These are phyloP conservation scores for Tauraco hartlaubi DNA, from an alignment of 2,797 vertebrate species.

Conservation along the genomic window DNA sequence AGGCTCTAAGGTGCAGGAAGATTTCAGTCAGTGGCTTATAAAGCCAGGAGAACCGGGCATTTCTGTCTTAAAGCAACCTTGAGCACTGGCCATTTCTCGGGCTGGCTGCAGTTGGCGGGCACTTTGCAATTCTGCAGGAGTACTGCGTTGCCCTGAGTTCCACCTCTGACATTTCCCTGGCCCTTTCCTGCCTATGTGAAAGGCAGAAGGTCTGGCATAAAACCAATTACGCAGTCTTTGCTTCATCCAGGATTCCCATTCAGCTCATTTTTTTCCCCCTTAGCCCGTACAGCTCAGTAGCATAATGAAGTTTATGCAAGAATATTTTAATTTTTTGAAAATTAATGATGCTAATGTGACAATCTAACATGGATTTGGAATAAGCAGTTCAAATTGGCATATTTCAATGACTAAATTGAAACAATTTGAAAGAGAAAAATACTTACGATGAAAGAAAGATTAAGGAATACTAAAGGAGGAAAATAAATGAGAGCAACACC, in stretches of 20 bases:
- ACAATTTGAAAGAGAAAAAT: neutral
- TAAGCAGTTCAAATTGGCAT: no score
- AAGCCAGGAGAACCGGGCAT: neutral
- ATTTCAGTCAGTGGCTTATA: neutral
- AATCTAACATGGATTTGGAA: neutral
- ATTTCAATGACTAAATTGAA: neutral
- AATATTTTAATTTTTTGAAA: neutral
- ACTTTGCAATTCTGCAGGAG: conserved; percentile 41
- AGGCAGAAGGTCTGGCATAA: conserved; percentile 24
- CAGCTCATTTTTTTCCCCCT: neutral
- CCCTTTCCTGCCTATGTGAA: neutral
- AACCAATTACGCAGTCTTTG: conserved; percentile 38
- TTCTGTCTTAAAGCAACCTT: neutral
- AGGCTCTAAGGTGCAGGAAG: neutral
- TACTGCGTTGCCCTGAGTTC: conserved; percentile 4
- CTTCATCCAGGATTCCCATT: conserved; percentile 1
- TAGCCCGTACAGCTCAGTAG: neutral
- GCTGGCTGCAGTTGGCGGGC: neutral
- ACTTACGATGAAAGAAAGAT: neutral
- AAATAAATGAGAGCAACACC: neutral
- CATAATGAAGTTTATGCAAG: neutral
- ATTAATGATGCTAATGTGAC: neutral
- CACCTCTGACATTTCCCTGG: conserved; percentile 53
- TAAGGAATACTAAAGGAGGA: neutral
- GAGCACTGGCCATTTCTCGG: neutral